phyloP scores from a whole-genome alignment of 2,888 invertebrate species.

The Hirtodrosophila confusa region DNA sequence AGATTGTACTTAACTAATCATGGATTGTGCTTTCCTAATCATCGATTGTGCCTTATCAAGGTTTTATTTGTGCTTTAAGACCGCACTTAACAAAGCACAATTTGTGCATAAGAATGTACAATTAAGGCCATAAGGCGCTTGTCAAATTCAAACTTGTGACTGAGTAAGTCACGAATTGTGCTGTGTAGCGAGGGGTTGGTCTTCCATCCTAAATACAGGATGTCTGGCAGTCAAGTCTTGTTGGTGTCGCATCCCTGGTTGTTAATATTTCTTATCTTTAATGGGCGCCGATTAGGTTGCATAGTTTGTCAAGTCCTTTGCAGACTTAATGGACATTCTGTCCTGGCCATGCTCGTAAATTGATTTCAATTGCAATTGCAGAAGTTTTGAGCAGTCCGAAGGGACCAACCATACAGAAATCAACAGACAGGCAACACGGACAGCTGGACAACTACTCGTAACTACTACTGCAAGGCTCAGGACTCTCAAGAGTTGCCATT shows the following conservation, averaged over 20 bases:
- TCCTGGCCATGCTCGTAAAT: constrained; percentile 29
- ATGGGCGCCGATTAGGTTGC: constrained; percentile 19
- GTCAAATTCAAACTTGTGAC: too few relatives aligned
- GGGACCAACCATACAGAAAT: not conserved
- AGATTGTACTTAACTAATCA: too few relatives aligned
- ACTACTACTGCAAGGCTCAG: constrained; percentile 8
- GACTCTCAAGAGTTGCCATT: constrained; percentile 49
- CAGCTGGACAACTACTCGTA: constrained; percentile 21
- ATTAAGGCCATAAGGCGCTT: too few relatives aligned
- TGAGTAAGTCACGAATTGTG: too few relatives aligned
- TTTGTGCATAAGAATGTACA: too few relatives aligned
- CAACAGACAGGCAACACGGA: constrained; percentile 20
- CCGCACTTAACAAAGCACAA: too few relatives aligned
- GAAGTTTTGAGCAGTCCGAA: constrained; percentile 26
- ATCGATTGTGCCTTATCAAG: too few relatives aligned
- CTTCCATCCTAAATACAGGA: not conserved
- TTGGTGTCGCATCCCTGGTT: too few relatives aligned
- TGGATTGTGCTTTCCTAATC: too few relatives aligned
- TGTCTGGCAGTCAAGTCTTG: not conserved
- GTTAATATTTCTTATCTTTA: constrained; percentile 6
- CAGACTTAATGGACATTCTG: constrained; percentile 21
- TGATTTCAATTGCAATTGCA: constrained; percentile 45
- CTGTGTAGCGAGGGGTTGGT: too few relatives aligned
- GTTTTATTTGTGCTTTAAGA: too few relatives aligned
- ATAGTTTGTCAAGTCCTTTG: constrained; percentile 4